Evolutionary conservation across 2,797 vertebrate genomes (phyloP).

Genomic region (Euthynnus affinis): DNA sequence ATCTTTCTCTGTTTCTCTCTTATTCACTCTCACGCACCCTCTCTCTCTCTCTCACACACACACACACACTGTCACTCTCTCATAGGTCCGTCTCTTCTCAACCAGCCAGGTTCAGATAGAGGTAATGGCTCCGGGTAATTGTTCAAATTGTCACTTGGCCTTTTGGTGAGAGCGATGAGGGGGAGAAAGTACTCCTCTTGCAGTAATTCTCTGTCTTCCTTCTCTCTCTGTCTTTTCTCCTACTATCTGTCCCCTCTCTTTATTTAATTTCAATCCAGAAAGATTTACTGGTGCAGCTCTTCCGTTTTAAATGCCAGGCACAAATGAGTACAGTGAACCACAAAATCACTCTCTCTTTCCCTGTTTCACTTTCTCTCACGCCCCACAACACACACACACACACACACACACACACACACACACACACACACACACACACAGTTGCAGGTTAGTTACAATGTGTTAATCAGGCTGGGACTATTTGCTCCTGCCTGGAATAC

Average conservation of each 20-base stretch:
- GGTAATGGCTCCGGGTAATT: slow-evolving; percentile 85
- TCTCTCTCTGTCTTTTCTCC: slow-evolving; percentile 50
- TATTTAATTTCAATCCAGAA: slow-evolving; percentile 68
- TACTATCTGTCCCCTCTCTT: slow-evolving; percentile 45
- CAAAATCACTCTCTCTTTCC: slow-evolving; percentile 3
- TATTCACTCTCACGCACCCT: background rate
- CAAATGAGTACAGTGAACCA: slow-evolving; percentile 41
- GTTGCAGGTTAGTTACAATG: slow-evolving; percentile 32
- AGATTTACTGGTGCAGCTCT: slow-evolving; percentile 59
- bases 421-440: slow-evolving; percentile 6
- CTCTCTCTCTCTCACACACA: slow-evolving; percentile 18
- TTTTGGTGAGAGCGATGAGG: slow-evolving; percentile 80
- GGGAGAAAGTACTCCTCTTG: slow-evolving; percentile 73
- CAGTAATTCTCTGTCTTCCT: slow-evolving; percentile 73
- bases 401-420: slow-evolving; percentile 16
- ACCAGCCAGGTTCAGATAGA: slow-evolving; percentile 74
- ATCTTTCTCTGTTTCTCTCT: background rate
- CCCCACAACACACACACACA: background rate
- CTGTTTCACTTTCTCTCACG: background rate
- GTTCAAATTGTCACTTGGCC: slow-evolving; percentile 88
- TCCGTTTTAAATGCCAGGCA: slow-evolving; percentile 57
- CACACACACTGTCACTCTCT: slow-evolving; percentile 28
- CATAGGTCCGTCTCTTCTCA: slow-evolving; percentile 62
- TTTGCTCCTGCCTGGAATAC: slow-evolving; percentile 76
- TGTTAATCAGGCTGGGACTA: slow-evolving; percentile 86